Evolutionary conservation across 2,113 vertebrate species (phyloP), one percentile per base, ranked within the genome.

Genomic region (Arizona elegans): DNA sequence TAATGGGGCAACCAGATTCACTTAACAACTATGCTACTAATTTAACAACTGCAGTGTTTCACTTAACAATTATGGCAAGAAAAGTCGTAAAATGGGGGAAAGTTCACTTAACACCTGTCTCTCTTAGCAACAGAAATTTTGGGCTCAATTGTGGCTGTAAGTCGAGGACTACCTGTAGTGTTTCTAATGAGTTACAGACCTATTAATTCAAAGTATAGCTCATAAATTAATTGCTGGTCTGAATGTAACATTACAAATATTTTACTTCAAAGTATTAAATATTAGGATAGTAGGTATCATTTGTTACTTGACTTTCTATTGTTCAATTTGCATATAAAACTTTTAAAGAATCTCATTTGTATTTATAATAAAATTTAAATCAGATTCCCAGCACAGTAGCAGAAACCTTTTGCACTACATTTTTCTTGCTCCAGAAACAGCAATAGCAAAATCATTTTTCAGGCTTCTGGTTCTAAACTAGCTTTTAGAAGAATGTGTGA

Each of bases 321-420:
- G 15, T 70, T 3, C 53, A n/a, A 15, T 56, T 21, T 6, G 19
- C 29, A 4, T 56, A 88, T 8, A 55, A 33, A 75, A 33, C 65
- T 33, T 75, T 75, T n/a, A 75, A 75, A 75, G 65, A 15, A 33
- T 6, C 15, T 33, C 10, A 29, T 75, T 75, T 12, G 2, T 54
- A 50, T 92, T 92, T 65, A 23, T 85, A 89, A 92, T 89, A 92
- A 89, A 92, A 29, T 88, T 65, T 47, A 38, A 38, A 56, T 75
- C 50, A 23, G 52, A 85, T 89, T 92, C 50, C 24, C 29, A 58
- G 8, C 52, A 58, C 13, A 24, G 33, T 85, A 70, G 13, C 43
- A 53, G 75, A 53, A 75, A 52, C 38, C 29, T 75, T 70, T 70
- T n/a, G 62, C 62, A 70, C 4, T 13, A n/a, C 26, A 13, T n/a